Base-by-base conservation (phyloP, 2,888 invertebrate genomes). In the Nymphalis urticae region DNA sequence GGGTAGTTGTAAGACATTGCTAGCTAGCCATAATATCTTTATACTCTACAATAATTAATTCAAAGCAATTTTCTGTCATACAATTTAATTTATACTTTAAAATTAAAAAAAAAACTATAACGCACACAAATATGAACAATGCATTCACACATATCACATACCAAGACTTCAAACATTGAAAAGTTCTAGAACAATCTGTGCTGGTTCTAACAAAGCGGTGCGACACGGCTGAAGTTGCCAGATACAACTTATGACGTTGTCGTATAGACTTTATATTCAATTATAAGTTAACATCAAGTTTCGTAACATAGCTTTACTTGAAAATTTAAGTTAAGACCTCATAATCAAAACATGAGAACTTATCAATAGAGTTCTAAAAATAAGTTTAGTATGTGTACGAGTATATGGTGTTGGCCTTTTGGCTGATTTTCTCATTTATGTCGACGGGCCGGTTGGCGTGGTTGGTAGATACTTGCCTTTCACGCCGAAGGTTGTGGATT, bases 191-290 rank as follows among this genome's bases (percentile, higher is more conserved):
- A 67, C 56, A 67, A 62, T 62, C 62, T 36, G 48, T 16, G 21
- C 62, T 13, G 56, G 62, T 56, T 67, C 36, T 42, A 65, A 65
- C 65, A 21, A 65, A 56, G 66, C 61, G 54, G 17, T 42, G 47
- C 42, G 53, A 21, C 47, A 56, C 51, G 50, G 42, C 56, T 58
- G 36, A 62, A 69, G 66, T 50, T 63, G 19, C 56, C 16, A 24
- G 69, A 60, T 63, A 54, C 62, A 62, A 70, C 62, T 64, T 60
- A 53, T 63, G 60, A 68, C 63, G 63, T 62, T 71, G 71, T 70
- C 67, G 53, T 42, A 47, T 66, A 53, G 53, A 63, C 69, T 71
- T 71, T 61, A 61, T 69, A 71, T 71, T 69, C 65, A 68, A 71
- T 71, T 71, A 68, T 48, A 48, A 68, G 59, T 36, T 71, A 51